A percentile compares a stretch with the other conserved stretches of the same genome.
Evolutionary conservation across 2,888 invertebrate species (phyloP).

Genomic region (Hyppa rectilinea): DNA sequence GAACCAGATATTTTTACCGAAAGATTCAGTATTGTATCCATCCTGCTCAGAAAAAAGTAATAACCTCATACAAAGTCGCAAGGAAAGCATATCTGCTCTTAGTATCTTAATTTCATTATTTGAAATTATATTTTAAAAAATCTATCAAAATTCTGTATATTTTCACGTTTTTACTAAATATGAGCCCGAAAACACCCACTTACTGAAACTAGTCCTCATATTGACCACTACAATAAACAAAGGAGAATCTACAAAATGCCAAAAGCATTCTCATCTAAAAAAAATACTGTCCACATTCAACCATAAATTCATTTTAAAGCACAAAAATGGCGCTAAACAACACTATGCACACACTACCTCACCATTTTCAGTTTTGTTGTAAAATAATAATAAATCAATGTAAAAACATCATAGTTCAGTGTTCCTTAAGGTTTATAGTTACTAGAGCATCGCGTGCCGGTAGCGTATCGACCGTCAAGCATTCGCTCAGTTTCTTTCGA

Average conservation of each 20-base stretch:
- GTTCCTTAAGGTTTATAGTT: conserved; percentile 76
- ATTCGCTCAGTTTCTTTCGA: conserved; percentile 65
- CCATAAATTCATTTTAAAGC: neutral
- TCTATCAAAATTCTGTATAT: neutral
- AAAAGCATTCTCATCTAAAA: neutral
- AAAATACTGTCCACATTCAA: neutral
- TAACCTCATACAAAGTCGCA: neutral
- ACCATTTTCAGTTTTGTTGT: conserved; percentile 48
- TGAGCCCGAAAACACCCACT: neutral
- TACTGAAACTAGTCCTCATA: neutral
- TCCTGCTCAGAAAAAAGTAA: neutral
- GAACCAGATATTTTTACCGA: neutral
- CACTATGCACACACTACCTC: neutral
- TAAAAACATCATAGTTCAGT: conserved; percentile 68
- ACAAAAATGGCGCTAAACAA: conserved; percentile 4
- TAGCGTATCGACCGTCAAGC: conserved; percentile 68
- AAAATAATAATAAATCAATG: conserved; percentile 67
- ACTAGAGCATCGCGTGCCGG: conserved; percentile 71
- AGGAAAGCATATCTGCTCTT: neutral
- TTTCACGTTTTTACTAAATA: neutral
- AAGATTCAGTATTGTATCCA: neutral
- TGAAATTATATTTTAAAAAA: neutral
- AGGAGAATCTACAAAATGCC: neutral
- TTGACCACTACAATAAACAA: neutral
- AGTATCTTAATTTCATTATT: neutral